These are phyloP conservation scores for Leistus spinibarbis DNA, from an alignment of 2,888 invertebrate species.

Conservation along the genomic window DNA sequence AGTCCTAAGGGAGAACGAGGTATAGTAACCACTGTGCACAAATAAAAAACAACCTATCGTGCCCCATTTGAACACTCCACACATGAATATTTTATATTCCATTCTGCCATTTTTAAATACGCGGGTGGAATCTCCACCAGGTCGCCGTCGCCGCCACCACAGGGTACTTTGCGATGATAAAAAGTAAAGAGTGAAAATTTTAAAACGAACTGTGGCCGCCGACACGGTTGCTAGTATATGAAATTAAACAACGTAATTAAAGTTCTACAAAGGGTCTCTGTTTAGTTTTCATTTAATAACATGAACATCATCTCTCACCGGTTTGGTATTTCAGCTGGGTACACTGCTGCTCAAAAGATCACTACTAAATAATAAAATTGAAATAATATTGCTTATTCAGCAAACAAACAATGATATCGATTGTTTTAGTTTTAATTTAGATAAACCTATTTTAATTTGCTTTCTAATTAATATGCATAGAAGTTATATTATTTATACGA, in stretches of 20 bases:
- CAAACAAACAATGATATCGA: not conserved
- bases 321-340: not conserved
- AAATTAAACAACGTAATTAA: slow-evolving; percentile 27
- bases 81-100: slow-evolving; percentile 27
- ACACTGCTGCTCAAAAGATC: not conserved
- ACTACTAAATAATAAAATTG: not conserved
- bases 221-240: slow-evolving; percentile 2
- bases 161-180: not conserved
- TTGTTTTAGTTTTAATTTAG: not conserved
- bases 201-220: not conserved
- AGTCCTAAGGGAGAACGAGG: not conserved
- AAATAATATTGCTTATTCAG: not conserved
- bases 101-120: slow-evolving; percentile 14
- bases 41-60: not conserved
- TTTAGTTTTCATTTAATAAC: slow-evolving; percentile 37
- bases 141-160: not conserved
- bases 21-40: not conserved
- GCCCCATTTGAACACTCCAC: slow-evolving; percentile 19
- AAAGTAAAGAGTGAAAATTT: not conserved
- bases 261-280: slow-evolving; percentile 27
- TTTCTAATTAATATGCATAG: not conserved
- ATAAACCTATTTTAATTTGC: not conserved
- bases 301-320: not conserved
- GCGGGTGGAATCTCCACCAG: not conserved
- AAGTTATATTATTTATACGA: no score